Conservation (phyloP, 2,888 invertebrate genomes). For the Drosophila cyrtoloma region DNA sequence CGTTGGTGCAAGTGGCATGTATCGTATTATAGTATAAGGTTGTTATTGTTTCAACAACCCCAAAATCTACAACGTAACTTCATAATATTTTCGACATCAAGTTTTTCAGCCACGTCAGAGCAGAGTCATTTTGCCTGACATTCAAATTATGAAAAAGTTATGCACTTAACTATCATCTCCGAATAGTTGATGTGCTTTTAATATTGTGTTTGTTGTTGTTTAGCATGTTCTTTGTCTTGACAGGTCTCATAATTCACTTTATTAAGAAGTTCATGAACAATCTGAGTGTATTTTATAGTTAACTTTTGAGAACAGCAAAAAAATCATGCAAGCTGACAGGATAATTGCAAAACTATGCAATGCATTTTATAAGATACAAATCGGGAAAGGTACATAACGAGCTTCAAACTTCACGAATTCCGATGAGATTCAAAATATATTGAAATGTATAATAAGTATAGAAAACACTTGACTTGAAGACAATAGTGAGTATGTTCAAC, state of each 20-base stretch:
- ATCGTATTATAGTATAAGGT: slow-evolving; percentile 27
- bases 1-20: slow-evolving; percentile 45
- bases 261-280: slow-evolving; percentile 37
- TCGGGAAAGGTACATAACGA: not conserved
- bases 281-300: slow-evolving; percentile 4
- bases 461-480: not conserved
- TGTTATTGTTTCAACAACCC: slow-evolving; percentile 46
- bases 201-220: slow-evolving; percentile 15
- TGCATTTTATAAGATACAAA: not conserved
- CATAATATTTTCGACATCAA: slow-evolving; percentile 43
- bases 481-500: not conserved
- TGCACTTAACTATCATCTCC: slow-evolving; percentile 32
- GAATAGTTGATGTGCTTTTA: slow-evolving; percentile 26
- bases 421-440: not conserved
- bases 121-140: slow-evolving; percentile 24
- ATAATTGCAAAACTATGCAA: not conserved
- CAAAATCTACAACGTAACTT: slow-evolving; percentile 44
- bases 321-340: not conserved
- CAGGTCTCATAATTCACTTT: slow-evolving; percentile 23
- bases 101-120: slow-evolving; percentile 33
- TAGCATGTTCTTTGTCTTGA: slow-evolving; percentile 12
- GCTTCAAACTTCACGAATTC: not conserved
- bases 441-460: not conserved
- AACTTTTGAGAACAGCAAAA: not conserved
- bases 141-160: slow-evolving; percentile 50